Evolutionary conservation across 2,797 vertebrate genomes (phyloP).

Genomic region (Gambusia yucatana): DNA sequence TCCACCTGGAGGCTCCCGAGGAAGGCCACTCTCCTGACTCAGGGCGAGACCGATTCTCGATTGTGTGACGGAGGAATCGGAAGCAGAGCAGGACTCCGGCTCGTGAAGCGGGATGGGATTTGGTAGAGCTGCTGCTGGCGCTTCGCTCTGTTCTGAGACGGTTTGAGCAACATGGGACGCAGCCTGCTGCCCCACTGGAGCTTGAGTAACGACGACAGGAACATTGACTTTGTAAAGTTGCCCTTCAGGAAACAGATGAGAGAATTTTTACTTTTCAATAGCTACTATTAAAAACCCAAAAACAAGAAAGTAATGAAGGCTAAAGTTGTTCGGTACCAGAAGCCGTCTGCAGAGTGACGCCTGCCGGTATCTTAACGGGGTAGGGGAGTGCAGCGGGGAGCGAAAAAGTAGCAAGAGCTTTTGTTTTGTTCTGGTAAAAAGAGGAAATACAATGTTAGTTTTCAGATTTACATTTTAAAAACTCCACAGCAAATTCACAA

Average conservation of each 20-base stretch:
- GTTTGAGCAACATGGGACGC: slow-evolving; percentile 76
- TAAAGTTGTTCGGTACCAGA: slow-evolving; percentile 82
- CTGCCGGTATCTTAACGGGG: slow-evolving; percentile 92
- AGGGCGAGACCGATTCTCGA: slow-evolving; percentile 8
- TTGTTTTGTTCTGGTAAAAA: slow-evolving; percentile 52
- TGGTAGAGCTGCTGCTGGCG: slow-evolving; percentile 38
- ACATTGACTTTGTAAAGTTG: slow-evolving; percentile 95
- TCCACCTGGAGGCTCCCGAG: slow-evolving; percentile 48
- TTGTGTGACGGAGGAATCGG: slow-evolving; percentile 36
- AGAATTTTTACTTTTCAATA: background rate
- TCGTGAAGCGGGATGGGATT: slow-evolving; percentile 46
- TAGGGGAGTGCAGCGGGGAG: slow-evolving; percentile 86
- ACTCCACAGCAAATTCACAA: background rate
- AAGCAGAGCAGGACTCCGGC: slow-evolving; percentile 44
- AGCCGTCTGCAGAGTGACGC: slow-evolving; percentile 90
- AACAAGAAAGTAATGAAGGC: background rate
- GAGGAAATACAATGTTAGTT: background rate
- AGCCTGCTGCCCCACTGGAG: slow-evolving; percentile 77
- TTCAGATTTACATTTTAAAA: background rate
- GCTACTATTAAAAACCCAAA: background rate
- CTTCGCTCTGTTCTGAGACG: slow-evolving; percentile 73
- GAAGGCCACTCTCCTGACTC: slow-evolving; percentile 24
- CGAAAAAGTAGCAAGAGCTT: slow-evolving; percentile 80
- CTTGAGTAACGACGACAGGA: slow-evolving; percentile 91
- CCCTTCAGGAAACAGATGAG: slow-evolving; percentile 73